A percentile compares a stretch with the other conserved stretches of the same genome.
Evolutionary conservation across 2,888 invertebrate genomes (phyloP).

Genomic region (Andrena bucephala): DNA sequence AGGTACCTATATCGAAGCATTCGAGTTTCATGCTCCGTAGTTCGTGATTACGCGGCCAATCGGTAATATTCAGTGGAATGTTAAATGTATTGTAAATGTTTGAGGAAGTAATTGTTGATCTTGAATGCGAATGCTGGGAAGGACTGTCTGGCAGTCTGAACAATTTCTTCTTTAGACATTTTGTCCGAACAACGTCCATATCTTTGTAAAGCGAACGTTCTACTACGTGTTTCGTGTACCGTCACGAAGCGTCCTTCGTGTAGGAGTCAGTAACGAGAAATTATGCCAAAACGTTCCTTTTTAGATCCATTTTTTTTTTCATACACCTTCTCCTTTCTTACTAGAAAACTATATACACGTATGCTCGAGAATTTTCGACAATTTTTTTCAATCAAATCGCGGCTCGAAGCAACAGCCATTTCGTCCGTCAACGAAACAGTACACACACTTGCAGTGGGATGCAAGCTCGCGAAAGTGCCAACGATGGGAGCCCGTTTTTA

Average conservation of each 20-base stretch:
- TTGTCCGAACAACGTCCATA: background rate
- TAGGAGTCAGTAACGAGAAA: background rate
- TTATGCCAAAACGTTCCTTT: slow-evolving; percentile 1
- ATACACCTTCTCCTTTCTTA: background rate
- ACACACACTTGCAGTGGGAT: slow-evolving; percentile 25
- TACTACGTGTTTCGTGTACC: background rate
- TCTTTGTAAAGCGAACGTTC: too few relatives aligned
- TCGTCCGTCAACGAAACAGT: slow-evolving; percentile 54
- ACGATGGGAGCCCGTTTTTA: slow-evolving; percentile 47
- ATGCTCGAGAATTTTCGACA: slow-evolving; percentile 7
- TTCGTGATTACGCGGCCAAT: too few relatives aligned
- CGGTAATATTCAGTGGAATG: too few relatives aligned
- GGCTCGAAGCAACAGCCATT: slow-evolving; percentile 34
- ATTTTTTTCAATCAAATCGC: slow-evolving; percentile 15
- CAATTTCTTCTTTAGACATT: background rate
- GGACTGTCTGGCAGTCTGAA: background rate
- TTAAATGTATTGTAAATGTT: too few relatives aligned
- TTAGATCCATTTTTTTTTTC: background rate
- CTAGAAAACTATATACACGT: background rate
- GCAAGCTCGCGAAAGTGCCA: slow-evolving; percentile 48
- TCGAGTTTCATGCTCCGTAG: too few relatives aligned
- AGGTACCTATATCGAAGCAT: too few relatives aligned
- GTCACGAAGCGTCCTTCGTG: background rate
- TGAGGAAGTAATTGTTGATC: too few relatives aligned
- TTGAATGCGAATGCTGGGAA: too few relatives aligned